These are phyloP conservation scores for Charanyca ferruginea DNA, from an alignment of 2,888 invertebrate genomes.

Conservation along the genomic window DNA sequence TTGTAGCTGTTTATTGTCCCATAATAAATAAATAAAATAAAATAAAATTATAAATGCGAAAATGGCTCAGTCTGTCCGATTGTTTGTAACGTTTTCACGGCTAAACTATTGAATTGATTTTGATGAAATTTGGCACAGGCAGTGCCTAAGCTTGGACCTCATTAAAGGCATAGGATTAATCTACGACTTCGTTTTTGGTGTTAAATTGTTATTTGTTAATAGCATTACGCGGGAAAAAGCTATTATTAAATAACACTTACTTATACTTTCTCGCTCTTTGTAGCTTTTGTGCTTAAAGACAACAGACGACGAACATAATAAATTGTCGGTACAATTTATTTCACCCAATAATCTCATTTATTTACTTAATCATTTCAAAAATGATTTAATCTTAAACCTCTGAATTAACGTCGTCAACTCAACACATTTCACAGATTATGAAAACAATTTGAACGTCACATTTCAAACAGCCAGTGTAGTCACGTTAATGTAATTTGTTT, in stretches of 20 bases:
- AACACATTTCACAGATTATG: constrained; percentile 9
- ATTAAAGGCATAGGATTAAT: too few relatives aligned
- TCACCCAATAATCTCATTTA: background rate
- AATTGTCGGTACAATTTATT: background rate
- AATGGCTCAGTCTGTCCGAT: too few relatives aligned
- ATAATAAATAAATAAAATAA: too few relatives aligned
- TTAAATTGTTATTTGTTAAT: too few relatives aligned
- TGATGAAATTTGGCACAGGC: too few relatives aligned
- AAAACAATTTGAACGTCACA: constrained; percentile 21
- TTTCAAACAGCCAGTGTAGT: constrained; percentile 23
- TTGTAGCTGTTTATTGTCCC: too few relatives aligned
- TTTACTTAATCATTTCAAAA: background rate
- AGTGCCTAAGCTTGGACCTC: too few relatives aligned
- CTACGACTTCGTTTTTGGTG: too few relatives aligned
- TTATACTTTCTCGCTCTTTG: background rate
- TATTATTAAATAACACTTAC: background rate
- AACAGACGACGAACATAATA: background rate
- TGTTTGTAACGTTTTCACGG: too few relatives aligned
- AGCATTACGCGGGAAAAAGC: too few relatives aligned
- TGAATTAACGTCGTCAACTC: background rate
- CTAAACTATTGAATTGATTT: too few relatives aligned
- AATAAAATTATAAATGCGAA: too few relatives aligned
- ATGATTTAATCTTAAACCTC: background rate
- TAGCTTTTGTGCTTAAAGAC: background rate
- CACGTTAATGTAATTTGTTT: constrained; percentile 36